These are phyloP conservation scores for Syndactyla subalaris DNA, from an alignment of 2,797 vertebrate species.

Conservation along the genomic window DNA sequence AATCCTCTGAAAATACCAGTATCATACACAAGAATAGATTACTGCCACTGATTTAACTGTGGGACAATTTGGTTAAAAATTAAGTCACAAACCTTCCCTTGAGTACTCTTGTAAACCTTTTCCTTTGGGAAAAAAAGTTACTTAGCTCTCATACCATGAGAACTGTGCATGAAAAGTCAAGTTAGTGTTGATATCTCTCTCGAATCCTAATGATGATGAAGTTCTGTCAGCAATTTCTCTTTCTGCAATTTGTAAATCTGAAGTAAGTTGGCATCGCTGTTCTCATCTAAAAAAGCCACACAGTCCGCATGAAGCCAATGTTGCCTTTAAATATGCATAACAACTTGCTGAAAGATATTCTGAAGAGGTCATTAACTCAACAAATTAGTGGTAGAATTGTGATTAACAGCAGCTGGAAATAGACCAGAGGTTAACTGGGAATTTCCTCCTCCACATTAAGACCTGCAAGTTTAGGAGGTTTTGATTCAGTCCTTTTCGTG, in stretches of 20 bases:
- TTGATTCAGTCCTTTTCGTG: neutral
- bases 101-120: neutral
- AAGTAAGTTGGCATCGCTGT: neutral
- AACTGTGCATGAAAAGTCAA: neutral
- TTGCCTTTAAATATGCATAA: neutral
- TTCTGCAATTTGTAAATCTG: neutral
- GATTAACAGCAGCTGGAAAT: constrained; percentile 7
- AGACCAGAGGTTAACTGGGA: constrained; percentile 10
- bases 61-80: neutral
- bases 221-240: neutral
- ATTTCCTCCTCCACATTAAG: constrained; percentile 8
- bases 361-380: constrained; percentile 16
- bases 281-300: neutral
- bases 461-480: neutral
- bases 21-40: neutral
- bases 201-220: neutral
- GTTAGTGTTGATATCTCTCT: neutral
- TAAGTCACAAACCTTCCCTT: neutral
- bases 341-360: neutral
- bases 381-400: constrained; percentile 6
- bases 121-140: neutral
- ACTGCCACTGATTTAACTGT: neutral
- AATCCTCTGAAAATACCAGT: neutral
- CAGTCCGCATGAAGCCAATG: neutral
- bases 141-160: neutral